Conservation (phyloP, 2,113 vertebrate species). For the Charina bottae region DNA sequence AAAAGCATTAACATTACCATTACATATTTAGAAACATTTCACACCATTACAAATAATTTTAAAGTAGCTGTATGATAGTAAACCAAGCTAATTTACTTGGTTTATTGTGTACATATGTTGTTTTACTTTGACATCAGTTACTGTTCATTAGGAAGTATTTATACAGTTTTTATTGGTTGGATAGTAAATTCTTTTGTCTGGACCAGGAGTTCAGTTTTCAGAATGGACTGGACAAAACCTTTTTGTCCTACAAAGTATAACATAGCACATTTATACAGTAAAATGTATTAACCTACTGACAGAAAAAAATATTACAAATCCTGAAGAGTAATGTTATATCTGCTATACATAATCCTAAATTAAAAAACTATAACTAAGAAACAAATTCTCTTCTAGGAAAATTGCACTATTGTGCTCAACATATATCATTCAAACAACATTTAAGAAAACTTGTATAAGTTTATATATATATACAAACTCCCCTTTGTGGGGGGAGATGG, state of each 20-base stretch:
- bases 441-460: not conserved
- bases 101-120: slow-evolving; percentile 6
- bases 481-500: too few relatives aligned
- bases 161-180: not conserved
- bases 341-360: not conserved
- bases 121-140: not conserved
- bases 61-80: slow-evolving; percentile 17
- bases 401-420: not conserved
- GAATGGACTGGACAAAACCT: not conserved
- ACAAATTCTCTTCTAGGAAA: not conserved
- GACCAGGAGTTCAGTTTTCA: not conserved
- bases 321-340: not conserved
- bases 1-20: slow-evolving; percentile 64
- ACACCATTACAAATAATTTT: slow-evolving; percentile 35
- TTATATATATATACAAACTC: too few relatives aligned
- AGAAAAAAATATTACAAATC: not conserved
- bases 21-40: slow-evolving; percentile 37
- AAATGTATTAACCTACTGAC: not conserved
- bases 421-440: slow-evolving; percentile 1
- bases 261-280: not conserved
- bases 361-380: not conserved
- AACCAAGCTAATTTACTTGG: not conserved
- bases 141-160: slow-evolving; percentile 18
- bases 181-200: not conserved
- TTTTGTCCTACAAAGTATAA: not conserved